These are phyloP conservation scores for human (Homo sapiens) DNA, from an alignment of 2,113 vertebrate species.

Conservation along the genomic window GRCh38 chr9:111574501-111575000, in stretches of 20 bases:
- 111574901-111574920: neutral
- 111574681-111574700: neutral
- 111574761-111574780: conserved; percentile 91
- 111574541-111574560: neutral
- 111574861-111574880: neutral
- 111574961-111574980: neutral
- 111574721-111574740: conserved; percentile 85
- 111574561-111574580: neutral
- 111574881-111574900: neutral
- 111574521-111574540: neutral
- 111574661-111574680: neutral
- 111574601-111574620: neutral
- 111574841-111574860: conserved; percentile 83
- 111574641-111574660: neutral
- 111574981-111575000: neutral
- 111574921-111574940: conserved; percentile 31
- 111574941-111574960: neutral
- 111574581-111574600: neutral
- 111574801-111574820: conserved; percentile 90
- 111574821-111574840: conserved; percentile 88
- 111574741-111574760: conserved; percentile 83
- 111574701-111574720: neutral
- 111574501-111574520: neutral
- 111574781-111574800: conserved; percentile 90
- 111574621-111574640: neutral